Percentiles rank a stretch among this genome's conserved stretches.
Evolutionary conservation across 2,113 vertebrate species (phyloP).

Genomic region (Trematocara nigrifrons): DNA sequence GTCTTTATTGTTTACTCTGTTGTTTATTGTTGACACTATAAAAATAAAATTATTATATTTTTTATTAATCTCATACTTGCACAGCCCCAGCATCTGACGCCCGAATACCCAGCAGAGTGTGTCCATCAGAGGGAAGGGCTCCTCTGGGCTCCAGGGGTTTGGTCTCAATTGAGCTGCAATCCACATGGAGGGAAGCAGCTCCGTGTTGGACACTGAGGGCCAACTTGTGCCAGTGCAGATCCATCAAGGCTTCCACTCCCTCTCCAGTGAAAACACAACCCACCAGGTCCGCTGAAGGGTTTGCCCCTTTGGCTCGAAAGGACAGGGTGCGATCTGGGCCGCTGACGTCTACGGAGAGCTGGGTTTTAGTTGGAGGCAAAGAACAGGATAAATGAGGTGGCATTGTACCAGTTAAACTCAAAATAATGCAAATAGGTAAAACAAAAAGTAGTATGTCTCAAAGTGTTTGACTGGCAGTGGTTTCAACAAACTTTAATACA

Average conservation of each 20-base stretch:
- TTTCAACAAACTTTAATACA: background rate
- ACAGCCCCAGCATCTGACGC: constrained; percentile 74
- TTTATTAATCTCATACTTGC: constrained; percentile 62
- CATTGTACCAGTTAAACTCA: background rate
- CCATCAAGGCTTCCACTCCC: constrained; percentile 80
- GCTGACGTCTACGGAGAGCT: constrained; percentile 87
- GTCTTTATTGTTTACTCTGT: background rate
- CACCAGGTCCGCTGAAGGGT: constrained; percentile 31
- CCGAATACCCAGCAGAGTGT: constrained; percentile 80
- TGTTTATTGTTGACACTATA: background rate
- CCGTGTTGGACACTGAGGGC: constrained; percentile 75
- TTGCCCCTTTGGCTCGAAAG: constrained; percentile 66
- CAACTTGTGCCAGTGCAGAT: constrained; percentile 90
- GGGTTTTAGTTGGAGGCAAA: background rate
- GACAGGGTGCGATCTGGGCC: constrained; percentile 81
- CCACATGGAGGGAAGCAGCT: constrained; percentile 78
- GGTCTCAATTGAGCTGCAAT: constrained; percentile 84
- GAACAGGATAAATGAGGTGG: background rate
- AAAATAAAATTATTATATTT: background rate
- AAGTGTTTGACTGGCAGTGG: background rate
- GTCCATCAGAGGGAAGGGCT: constrained; percentile 66
- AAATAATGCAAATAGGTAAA: background rate
- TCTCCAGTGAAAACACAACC: constrained; percentile 77
- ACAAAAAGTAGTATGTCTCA: background rate
- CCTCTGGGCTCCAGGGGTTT: constrained; percentile 75